Conservation (phyloP, 1,140 invertebrate species). For the Octopus bimaculoides region DNA sequence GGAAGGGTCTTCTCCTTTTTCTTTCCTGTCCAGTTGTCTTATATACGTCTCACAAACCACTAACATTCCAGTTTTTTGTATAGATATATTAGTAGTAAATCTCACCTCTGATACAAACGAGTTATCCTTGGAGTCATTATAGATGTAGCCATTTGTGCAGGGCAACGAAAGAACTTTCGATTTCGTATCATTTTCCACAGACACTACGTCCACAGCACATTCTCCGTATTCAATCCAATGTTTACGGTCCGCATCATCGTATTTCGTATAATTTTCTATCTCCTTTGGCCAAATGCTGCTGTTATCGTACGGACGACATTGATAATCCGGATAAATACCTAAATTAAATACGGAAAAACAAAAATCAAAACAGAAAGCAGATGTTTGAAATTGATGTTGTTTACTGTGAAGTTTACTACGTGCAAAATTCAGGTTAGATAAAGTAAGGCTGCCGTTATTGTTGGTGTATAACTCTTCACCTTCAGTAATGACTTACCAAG, state of each 20-base stretch:
- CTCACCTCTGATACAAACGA: constrained; percentile 32
- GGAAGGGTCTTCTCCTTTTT: too few relatives aligned
- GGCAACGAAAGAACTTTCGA: constrained; percentile 2
- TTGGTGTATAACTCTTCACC: too few relatives aligned
- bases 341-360: background rate
- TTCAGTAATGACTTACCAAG: too few relatives aligned
- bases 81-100: too few relatives aligned
- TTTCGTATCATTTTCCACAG: background rate
- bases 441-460: too few relatives aligned
- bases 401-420: too few relatives aligned
- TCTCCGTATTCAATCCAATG: constrained; percentile 1
- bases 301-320: background rate
- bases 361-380: background rate
- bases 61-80: too few relatives aligned
- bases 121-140: constrained; percentile 13
- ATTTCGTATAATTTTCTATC: background rate
- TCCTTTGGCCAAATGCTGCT: background rate
- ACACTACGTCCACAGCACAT: background rate
- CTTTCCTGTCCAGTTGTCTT: too few relatives aligned
- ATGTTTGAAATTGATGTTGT: too few relatives aligned
- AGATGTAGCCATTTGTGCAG: constrained; percentile 23
- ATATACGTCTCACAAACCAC: too few relatives aligned
- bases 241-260: background rate
- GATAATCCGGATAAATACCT: constrained; percentile 11
- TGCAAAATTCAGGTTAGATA: too few relatives aligned